phyloP scores from a whole-genome alignment of 1,140 invertebrate species.

The Penaeus japonicus region DNA sequence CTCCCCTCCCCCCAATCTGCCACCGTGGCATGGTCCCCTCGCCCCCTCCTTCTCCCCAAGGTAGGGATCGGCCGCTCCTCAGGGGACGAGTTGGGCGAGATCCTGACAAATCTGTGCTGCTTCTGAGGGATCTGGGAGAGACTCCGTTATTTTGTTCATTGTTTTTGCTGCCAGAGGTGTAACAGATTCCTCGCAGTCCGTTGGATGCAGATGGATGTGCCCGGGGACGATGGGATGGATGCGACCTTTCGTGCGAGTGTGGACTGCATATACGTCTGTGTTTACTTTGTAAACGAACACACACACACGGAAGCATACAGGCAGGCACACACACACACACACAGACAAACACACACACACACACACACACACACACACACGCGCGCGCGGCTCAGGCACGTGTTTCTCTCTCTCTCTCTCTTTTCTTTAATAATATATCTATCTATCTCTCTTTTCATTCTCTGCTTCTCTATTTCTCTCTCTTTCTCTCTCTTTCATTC shows the following conservation, averaged over 20 bases:
- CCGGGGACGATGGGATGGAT: too few species aligned
- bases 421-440: not conserved
- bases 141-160: not conserved
- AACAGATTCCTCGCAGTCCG: too few species aligned
- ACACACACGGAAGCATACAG: not conserved
- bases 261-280: too few species aligned
- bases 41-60: not conserved
- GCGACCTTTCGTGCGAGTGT: too few species aligned
- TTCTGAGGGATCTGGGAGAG: not conserved
- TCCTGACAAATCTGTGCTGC: not conserved
- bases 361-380: not conserved
- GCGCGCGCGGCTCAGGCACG: not conserved
- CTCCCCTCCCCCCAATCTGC: not conserved
- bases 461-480: not conserved
- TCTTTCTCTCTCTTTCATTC: not conserved
- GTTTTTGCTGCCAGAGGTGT: not conserved
- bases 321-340: not conserved
- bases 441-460: not conserved
- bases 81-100: not conserved
- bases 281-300: not conserved
- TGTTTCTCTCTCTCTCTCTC: not conserved
- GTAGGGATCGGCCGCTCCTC: not conserved
- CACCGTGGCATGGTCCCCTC: not conserved
- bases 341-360: not conserved
- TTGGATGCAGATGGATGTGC: too few species aligned